These are phyloP conservation scores for Allacma fusca DNA, from an alignment of 2,888 invertebrate genomes.

Conservation along the genomic window DNA sequence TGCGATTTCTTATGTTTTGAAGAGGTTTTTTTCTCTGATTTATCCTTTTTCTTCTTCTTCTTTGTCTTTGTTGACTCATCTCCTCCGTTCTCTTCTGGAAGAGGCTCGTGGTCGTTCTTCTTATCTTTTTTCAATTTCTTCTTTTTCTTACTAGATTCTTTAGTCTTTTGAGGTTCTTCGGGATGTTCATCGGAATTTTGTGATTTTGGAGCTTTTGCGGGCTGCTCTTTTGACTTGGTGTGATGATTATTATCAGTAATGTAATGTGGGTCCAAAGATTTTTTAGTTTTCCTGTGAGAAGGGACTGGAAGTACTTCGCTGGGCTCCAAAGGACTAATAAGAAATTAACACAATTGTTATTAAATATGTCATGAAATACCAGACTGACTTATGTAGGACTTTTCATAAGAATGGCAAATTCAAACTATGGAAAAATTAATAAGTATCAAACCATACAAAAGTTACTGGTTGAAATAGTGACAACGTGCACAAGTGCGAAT, in stretches of 20 bases:
- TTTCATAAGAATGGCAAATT: too few species aligned
- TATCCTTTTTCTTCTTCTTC: conserved; percentile 20
- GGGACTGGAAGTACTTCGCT: conserved; percentile 52
- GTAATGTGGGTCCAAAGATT: conserved; percentile 55
- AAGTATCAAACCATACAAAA: too few species aligned
- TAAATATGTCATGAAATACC: conserved; percentile 34
- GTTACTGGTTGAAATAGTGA: too few species aligned
- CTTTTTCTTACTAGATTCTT: conserved; percentile 16
- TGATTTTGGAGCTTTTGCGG: not conserved
- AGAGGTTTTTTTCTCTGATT: conserved; percentile 53
- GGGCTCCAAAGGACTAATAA: conserved; percentile 59
- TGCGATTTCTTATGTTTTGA: conserved; percentile 38
- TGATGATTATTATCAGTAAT: conserved; percentile 21
- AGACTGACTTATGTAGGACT: too few species aligned
- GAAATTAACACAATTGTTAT: too few species aligned
- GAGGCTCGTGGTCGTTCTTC: conserved; percentile 3
- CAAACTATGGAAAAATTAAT: too few species aligned
- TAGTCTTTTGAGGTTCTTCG: conserved; percentile 32
- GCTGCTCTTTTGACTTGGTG: not conserved
- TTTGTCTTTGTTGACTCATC: not conserved
- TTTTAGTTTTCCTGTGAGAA: conserved; percentile 49
- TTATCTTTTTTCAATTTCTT: not conserved
- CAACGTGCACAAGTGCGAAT: too few species aligned
- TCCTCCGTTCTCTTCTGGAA: conserved; percentile 6
- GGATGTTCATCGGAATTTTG: conserved; percentile 36